Percentiles rank a stretch among this genome's conserved stretches.
Conservation (phyloP, 2,797 vertebrate species). For the Catamblyrhynchus diadema region DNA sequence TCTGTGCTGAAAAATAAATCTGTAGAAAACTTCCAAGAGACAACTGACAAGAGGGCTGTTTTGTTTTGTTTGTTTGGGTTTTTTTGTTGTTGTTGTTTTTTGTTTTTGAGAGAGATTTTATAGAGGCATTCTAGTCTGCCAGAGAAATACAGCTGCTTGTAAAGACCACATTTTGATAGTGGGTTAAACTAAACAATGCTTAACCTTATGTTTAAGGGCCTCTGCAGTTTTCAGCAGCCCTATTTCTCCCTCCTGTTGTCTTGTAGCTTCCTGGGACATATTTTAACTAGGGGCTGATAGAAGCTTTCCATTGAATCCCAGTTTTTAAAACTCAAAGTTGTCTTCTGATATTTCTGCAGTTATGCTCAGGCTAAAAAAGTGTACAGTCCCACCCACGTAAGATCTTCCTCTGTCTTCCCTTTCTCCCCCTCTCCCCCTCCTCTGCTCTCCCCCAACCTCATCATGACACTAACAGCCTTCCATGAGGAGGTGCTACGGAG, state of each 20-base stretch:
- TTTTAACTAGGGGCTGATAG: neutral
- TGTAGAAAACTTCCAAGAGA: conserved; percentile 33
- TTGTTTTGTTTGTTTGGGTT: neutral
- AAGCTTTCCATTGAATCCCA: neutral
- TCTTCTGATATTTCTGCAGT: neutral
- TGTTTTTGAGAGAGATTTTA: conserved; percentile 5
- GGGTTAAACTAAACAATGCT: conserved; percentile 6
- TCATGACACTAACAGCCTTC: neutral
- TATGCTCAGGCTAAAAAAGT: neutral
- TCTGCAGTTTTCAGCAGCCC: neutral
- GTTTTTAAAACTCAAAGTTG: neutral
- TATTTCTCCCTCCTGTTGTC: neutral
- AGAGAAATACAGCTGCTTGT: conserved; percentile 35
- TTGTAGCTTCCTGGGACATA: neutral
- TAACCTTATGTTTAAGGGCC: neutral
- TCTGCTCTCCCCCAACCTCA: neutral
- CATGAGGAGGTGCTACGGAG: neutral
- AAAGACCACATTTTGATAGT: conserved; percentile 11
- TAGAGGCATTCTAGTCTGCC: conserved; percentile 1
- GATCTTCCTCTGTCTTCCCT: neutral
- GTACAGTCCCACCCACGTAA: neutral
- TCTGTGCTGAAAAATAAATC: conserved; percentile 49
- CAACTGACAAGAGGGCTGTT: neutral
- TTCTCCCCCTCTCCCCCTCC: neutral
- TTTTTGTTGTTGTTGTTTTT: neutral